Evolutionary conservation across 2,113 vertebrate species (phyloP).

Genomic region (Rhineura floridana): DNA sequence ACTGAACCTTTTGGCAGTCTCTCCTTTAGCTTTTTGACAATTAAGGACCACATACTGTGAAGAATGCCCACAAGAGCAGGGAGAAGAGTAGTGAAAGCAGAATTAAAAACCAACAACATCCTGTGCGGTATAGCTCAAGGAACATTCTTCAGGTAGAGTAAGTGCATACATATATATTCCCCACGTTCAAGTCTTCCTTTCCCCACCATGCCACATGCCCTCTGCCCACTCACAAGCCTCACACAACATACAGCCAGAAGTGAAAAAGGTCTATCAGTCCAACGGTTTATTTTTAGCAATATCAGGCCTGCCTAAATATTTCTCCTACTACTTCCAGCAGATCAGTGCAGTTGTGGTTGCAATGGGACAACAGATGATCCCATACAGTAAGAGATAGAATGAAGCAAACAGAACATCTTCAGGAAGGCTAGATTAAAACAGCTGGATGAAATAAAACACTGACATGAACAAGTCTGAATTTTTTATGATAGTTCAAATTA

Average conservation of each 20-base stretch:
- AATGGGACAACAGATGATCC: constrained; percentile 22
- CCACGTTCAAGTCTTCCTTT: not conserved
- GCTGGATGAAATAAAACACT: constrained; percentile 34
- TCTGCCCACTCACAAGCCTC: not conserved
- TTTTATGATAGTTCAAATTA: constrained; percentile 44
- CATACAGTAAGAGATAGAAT: constrained; percentile 45
- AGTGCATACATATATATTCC: not conserved
- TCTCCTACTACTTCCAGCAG: not conserved
- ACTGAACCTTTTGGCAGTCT: not conserved
- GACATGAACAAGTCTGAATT: constrained; percentile 9
- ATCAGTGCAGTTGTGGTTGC: not conserved
- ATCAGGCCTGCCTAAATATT: not conserved
- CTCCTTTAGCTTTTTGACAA: not conserved
- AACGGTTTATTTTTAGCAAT: not conserved
- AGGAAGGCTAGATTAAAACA: constrained; percentile 47
- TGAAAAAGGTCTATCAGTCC: not conserved
- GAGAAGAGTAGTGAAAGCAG: not conserved
- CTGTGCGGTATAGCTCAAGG: not conserved
- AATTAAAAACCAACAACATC: not conserved
- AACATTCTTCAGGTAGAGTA: not conserved
- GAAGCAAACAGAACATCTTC: constrained; percentile 43
- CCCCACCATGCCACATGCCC: not conserved
- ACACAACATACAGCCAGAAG: not conserved
- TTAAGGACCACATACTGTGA: not conserved
- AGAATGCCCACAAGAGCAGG: not conserved